Evolutionary conservation across 2,888 invertebrate genomes (phyloP).

Genomic region (Lobophora halterata): DNA sequence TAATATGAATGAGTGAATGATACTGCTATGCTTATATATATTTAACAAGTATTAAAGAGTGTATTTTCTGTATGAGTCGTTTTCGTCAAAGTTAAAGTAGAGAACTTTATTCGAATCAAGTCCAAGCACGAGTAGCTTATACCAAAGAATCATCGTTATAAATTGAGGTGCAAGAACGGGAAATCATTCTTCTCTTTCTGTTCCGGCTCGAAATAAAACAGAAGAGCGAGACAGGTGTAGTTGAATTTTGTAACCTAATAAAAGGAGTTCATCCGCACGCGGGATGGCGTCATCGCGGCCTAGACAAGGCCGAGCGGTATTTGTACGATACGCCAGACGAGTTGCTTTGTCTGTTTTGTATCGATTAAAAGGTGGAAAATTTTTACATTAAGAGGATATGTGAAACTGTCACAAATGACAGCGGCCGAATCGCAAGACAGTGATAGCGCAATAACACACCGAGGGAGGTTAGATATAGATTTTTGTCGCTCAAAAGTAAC

Average conservation of each 20-base stretch:
- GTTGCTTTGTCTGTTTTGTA: constrained; percentile 59
- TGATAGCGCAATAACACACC: too few relatives aligned
- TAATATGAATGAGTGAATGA: too few relatives aligned
- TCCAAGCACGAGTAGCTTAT: neutral
- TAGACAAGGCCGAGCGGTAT: constrained; percentile 80
- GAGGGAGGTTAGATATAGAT: too few relatives aligned
- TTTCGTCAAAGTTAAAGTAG: too few relatives aligned
- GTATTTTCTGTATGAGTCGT: too few relatives aligned
- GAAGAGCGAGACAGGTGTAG: constrained; percentile 53
- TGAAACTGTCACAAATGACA: too few relatives aligned
- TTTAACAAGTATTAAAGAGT: too few relatives aligned
- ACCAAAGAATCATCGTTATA: constrained; percentile 25
- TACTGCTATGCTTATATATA: too few relatives aligned
- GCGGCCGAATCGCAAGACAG: too few relatives aligned
- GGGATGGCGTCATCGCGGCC: constrained; percentile 79
- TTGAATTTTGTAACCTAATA: constrained; percentile 61
- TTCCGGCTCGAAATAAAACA: constrained; percentile 25
- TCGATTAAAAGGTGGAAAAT: constrained; percentile 44
- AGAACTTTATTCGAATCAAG: too few relatives aligned
- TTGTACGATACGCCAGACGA: constrained; percentile 71
- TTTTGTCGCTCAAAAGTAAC: too few relatives aligned
- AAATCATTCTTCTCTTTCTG: constrained; percentile 44
- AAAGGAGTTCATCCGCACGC: constrained; percentile 68
- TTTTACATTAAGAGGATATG: constrained; percentile 22
- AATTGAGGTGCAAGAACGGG: constrained; percentile 38